A percentile compares a stretch with the other conserved stretches of the same genome.
These are phyloP conservation scores for Thelaira solivaga DNA, from an alignment of 2,888 invertebrate species.

Conservation along the genomic window DNA sequence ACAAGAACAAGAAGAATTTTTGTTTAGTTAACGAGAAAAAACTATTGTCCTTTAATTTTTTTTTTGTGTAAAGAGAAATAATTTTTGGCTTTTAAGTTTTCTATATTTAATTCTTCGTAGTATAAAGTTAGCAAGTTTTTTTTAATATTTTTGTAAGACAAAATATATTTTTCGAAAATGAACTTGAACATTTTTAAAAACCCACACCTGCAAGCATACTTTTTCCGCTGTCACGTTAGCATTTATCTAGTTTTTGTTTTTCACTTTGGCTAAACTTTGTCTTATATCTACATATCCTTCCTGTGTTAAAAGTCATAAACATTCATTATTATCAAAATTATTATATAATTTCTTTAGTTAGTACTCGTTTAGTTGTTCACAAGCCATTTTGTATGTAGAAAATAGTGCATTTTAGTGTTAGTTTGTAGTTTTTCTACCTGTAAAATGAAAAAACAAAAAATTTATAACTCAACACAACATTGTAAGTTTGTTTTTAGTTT, in stretches of 20 bases:
- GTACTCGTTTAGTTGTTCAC: not conserved
- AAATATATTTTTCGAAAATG: no score
- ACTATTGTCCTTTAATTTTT: no score
- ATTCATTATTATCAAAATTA: constrained; percentile 12
- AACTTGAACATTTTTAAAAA: not conserved
- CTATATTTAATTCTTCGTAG: no score
- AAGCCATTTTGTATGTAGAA: not conserved
- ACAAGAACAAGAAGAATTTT: no score
- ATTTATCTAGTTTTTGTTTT: not conserved
- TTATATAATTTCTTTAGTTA: constrained; percentile 1
- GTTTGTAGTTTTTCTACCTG: not conserved
- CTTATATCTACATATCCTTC: constrained; percentile 3
- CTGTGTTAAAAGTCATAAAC: constrained; percentile 4
- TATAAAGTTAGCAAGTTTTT: no score
- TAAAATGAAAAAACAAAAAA: not conserved
- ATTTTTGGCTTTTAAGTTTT: no score
- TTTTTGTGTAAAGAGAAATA: no score
- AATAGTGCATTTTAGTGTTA: not conserved
- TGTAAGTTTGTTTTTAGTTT: constrained; percentile 15
- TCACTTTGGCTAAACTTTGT: constrained; percentile 29
- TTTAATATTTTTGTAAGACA: no score
- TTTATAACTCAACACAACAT: not conserved
- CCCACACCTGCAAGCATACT: not conserved
- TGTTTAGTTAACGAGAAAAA: no score
- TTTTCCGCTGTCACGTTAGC: not conserved